Evolutionary conservation across 1,140 invertebrate species (phyloP).

Genomic region (Drosophila sucinea): DNA sequence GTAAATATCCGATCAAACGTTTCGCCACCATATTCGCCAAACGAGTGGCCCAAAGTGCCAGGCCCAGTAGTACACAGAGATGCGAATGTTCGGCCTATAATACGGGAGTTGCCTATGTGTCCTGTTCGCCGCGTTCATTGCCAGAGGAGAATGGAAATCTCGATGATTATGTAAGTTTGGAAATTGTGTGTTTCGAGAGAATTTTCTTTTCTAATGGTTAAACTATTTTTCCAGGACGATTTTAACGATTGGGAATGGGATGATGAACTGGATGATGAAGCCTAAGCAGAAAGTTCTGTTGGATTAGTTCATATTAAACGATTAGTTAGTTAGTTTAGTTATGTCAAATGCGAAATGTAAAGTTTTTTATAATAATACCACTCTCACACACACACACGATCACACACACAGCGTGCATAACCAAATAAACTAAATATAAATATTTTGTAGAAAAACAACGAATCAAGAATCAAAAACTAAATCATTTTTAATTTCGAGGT

Average conservation of each 20-base stretch:
- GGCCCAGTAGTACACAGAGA: slow-evolving; percentile 86
- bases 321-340: slow-evolving; percentile 56
- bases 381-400: no score
- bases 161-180: slow-evolving; percentile 74
- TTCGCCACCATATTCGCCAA: slow-evolving; percentile 89
- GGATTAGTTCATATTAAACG: slow-evolving; percentile 36
- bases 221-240: slow-evolving; percentile 56
- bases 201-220: background rate
- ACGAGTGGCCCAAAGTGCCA: slow-evolving; percentile 86
- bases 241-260: slow-evolving; percentile 77
- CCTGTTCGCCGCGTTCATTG: slow-evolving; percentile 59
- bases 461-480: no score
- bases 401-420: slow-evolving; percentile 21
- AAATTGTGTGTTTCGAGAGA: background rate
- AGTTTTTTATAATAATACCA: slow-evolving; percentile 36
- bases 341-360: slow-evolving; percentile 40
- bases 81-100: slow-evolving; percentile 90
- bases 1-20: slow-evolving; percentile 86
- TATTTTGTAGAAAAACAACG: slow-evolving; percentile 69
- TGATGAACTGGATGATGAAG: slow-evolving; percentile 45
- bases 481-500: no score
- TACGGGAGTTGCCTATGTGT: slow-evolving; percentile 86
- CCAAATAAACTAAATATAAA: slow-evolving; percentile 21
- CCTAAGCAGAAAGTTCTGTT: slow-evolving; percentile 20
- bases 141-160: slow-evolving; percentile 61